Conservation (phyloP, 2,113 vertebrate species). For the Gnathonemus longibarbis region DNA sequence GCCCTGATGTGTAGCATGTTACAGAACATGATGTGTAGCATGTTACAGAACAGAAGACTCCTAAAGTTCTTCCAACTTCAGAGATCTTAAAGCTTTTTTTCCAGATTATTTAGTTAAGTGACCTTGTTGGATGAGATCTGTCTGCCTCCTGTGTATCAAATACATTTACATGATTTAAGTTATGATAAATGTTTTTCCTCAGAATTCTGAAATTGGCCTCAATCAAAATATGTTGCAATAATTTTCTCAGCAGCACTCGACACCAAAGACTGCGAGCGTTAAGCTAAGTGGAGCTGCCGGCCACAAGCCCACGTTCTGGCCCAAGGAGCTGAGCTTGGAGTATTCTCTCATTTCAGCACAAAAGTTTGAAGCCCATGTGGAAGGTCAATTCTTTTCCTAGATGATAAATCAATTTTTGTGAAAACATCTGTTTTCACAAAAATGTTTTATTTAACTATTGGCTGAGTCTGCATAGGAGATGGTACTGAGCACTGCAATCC, state of each 20-base stretch:
- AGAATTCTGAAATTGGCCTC: background rate
- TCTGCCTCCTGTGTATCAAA: background rate
- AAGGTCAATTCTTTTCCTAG: background rate
- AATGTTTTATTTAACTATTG: background rate
- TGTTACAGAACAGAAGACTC: background rate
- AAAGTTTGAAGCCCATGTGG: background rate
- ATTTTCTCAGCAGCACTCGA: conserved; percentile 13
- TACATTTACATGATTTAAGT: background rate
- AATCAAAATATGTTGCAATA: background rate
- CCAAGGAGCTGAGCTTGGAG: background rate
- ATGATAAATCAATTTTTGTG: background rate
- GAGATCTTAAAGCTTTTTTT: background rate
- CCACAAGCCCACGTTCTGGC: background rate
- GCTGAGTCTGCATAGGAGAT: background rate
- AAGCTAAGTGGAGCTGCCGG: background rate
- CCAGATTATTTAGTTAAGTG: background rate
- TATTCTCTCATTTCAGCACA: background rate
- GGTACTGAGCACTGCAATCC: background rate
- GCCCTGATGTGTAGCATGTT: background rate
- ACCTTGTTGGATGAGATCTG: background rate
- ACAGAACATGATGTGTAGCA: background rate
- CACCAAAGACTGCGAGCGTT: background rate
- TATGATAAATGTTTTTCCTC: background rate
- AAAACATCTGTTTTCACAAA: background rate
- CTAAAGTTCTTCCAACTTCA: background rate